Conservation (phyloP, 2,113 vertebrate species). For the Prolemur simus region DNA sequence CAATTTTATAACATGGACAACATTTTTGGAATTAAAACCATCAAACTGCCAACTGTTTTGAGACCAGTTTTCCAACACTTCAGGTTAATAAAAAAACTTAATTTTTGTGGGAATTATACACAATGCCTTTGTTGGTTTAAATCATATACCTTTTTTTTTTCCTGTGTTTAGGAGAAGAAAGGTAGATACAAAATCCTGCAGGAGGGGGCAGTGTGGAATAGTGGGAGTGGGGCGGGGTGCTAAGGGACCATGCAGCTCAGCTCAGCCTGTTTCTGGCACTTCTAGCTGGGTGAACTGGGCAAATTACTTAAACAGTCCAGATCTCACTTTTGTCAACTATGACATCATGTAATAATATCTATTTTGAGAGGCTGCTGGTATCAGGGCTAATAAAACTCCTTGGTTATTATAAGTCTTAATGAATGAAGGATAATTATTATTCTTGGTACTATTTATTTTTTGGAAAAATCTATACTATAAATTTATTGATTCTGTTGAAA, state of each 20-base stretch:
- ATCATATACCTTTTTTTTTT: background rate
- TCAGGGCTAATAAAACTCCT: background rate
- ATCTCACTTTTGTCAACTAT: background rate
- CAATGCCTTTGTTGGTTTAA: background rate
- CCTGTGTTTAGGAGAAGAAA: background rate
- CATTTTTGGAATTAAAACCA: background rate
- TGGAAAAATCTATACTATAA: background rate
- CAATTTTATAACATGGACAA: background rate
- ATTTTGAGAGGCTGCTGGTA: background rate
- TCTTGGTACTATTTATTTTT: slow-evolving; percentile 1
- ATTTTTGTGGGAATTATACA: background rate
- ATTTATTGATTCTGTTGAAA: background rate
- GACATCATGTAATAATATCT: background rate
- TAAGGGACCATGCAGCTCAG: rapidly evolving
- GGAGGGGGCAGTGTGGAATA: background rate
- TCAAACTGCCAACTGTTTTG: background rate
- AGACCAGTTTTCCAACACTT: background rate
- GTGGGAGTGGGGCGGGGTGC: rapidly evolving
- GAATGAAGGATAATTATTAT: background rate
- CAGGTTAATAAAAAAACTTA: background rate
- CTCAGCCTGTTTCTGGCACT: background rate
- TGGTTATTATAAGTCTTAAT: background rate
- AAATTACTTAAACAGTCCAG: background rate
- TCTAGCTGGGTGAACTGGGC: background rate
- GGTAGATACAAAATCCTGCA: background rate